Percentiles rank a stretch among this genome's conserved stretches.
Conservation (phyloP, 2,888 invertebrate genomes). For the Cordylochernes scorpioides region DNA sequence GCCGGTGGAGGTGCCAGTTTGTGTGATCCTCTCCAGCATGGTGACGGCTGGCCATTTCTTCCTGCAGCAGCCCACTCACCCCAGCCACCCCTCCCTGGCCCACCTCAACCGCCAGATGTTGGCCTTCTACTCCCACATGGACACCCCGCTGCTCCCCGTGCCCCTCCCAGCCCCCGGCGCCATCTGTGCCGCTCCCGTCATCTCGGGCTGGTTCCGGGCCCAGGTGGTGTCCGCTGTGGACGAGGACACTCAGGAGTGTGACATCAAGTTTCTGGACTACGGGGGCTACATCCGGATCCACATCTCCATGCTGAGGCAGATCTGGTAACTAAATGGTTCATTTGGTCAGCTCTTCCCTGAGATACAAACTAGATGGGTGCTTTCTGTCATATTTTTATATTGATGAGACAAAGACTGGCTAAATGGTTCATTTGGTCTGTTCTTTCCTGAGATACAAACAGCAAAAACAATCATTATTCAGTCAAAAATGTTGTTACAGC, state of each 20-base stretch:
- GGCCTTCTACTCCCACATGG: conserved; percentile 33
- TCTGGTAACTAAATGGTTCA: conserved; percentile 26
- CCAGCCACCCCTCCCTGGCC: conserved; percentile 57
- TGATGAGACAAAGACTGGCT: too few relatives aligned
- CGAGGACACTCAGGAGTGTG: conserved; percentile 37
- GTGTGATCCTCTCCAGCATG: conserved; percentile 63
- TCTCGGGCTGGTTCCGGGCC: conserved; percentile 66
- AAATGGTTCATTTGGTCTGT: too few relatives aligned
- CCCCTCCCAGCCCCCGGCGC: conserved; percentile 31
- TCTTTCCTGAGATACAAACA: too few relatives aligned
- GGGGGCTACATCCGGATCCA: conserved; percentile 66
- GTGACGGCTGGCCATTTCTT: conserved; percentile 68
- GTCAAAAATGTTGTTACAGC: too few relatives aligned
- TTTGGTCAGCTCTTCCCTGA: too few relatives aligned
- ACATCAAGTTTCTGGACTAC: conserved; percentile 73
- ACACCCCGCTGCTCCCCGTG: conserved; percentile 12
- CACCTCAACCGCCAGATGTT: conserved; percentile 51
- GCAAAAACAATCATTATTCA: too few relatives aligned
- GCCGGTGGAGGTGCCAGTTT: conserved; percentile 71
- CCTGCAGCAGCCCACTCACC: conserved; percentile 81
- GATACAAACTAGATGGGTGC: too few relatives aligned
- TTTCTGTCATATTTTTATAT: too few relatives aligned
- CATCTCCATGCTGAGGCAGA: conserved; percentile 54
- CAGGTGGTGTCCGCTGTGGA: conserved; percentile 45
- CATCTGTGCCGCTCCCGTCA: conserved; percentile 59